Evolutionary conservation across 2,113 vertebrate genomes (phyloP), one percentile per base, ranked within the genome.

Genomic region (Rhynchopsitta pachyrhyncha): DNA sequence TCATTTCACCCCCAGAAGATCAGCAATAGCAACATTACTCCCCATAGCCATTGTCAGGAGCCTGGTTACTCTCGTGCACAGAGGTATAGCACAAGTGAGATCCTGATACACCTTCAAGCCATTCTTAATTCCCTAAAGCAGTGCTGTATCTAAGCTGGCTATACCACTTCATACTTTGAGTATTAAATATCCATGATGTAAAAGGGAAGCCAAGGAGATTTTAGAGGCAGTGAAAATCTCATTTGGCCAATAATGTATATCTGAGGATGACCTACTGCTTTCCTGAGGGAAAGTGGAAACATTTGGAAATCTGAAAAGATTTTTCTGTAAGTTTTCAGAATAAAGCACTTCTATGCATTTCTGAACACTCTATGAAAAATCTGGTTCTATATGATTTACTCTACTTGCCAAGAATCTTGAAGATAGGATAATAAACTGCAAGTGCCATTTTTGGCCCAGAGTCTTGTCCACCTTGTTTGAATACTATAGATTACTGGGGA

Each of bases 301-400:
- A 75, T 80, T 22, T 39, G 44, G 57, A 86, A 93, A 62, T 27
- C 71, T 70, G 47, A 67, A 88, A 81, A 46, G 13, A 60, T 28
- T 83, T 95, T 97, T 88, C 91, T 76, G 53, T 44, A 78, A 75
- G 94, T 97, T 97, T 96, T 97, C 93, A 96, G 62, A 95, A 95
- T 42, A 94, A 95, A 94, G 74, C 50, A 88, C 42, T 92, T 93
- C 63, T 84, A 92, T 39, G 33, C 41, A 92, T 92, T 95, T 95
- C 84, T 93, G 76, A 95, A 97, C 87, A 97, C 12, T 83, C 79
- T 88, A 75, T 94, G 77, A 97, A 93, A 97, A 91, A 69, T 88
- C 77, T 94, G 92, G 96, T 86, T 95, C 82, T 78, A 49, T 1
- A 13, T 94, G 66, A 96, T 94, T 97, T 97, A 91, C 95, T 88